Conservation (phyloP, 2,888 invertebrate genomes). For the Cantharis flavilabris region DNA sequence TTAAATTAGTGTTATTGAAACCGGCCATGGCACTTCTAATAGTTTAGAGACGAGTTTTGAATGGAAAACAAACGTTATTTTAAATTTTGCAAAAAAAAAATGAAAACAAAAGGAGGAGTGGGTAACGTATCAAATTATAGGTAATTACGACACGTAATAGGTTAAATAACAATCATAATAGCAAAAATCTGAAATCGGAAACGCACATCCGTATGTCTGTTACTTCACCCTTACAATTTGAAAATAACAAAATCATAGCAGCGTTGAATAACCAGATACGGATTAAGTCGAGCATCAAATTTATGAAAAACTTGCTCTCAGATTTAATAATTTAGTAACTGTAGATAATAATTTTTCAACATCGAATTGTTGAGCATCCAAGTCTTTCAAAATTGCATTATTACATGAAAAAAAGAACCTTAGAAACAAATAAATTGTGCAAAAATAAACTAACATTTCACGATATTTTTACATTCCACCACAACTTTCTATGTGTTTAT, state of each 20-base stretch:
- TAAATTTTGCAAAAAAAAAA: neutral
- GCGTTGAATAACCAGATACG: slow-evolving; percentile 18
- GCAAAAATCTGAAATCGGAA: slow-evolving; percentile 10
- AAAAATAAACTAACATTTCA: slow-evolving; percentile 26
- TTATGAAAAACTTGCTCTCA: neutral
- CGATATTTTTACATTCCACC: slow-evolving; percentile 21
- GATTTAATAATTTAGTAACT: neutral
- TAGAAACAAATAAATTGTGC: slow-evolving; percentile 13
- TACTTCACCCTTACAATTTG: slow-evolving; percentile 3
- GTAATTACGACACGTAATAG: neutral
- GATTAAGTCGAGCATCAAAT: slow-evolving; percentile 11
- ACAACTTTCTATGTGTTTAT: slow-evolving; percentile 25
- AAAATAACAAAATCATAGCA: slow-evolving; percentile 9
- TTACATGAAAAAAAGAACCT: slow-evolving; percentile 2
- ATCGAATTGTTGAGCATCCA: neutral
- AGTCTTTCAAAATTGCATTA: neutral
- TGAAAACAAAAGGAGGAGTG: neutral
- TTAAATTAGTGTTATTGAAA: neutral
- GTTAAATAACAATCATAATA: neutral
- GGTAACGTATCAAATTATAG: neutral
- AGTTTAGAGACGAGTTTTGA: neutral
- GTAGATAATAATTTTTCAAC: neutral
- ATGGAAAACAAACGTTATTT: neutral
- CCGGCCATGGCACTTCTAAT: neutral
- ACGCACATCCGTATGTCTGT: slow-evolving; percentile 17